A percentile compares a stretch with the other conserved stretches of the same genome.
These are phyloP conservation scores for Gasteruption jaculator DNA, from an alignment of 2,888 invertebrate genomes.

Conservation along the genomic window DNA sequence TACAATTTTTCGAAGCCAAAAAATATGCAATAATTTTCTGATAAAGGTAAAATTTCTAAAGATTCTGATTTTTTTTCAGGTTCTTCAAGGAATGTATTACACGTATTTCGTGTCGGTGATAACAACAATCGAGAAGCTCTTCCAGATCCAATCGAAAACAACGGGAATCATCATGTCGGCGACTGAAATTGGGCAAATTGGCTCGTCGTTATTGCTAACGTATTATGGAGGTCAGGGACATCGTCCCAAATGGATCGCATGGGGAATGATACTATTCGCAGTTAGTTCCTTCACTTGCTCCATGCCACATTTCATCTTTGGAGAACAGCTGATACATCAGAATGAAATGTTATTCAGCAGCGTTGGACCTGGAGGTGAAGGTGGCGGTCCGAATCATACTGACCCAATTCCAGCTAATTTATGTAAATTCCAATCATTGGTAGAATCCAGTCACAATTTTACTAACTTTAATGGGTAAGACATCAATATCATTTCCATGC, in stretches of 20 bases:
- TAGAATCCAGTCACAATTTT: too few species aligned
- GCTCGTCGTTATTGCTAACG: constrained; percentile 80
- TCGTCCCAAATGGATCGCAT: constrained; percentile 89
- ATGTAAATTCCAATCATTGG: constrained; percentile 39
- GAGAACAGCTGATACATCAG: constrained; percentile 64
- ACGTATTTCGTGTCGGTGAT: constrained; percentile 92
- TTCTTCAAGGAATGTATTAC: constrained; percentile 78
- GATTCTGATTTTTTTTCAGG: constrained; percentile 33
- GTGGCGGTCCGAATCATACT: constrained; percentile 33
- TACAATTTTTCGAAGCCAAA: too few species aligned
- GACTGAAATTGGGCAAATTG: constrained; percentile 90
- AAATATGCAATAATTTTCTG: too few species aligned
- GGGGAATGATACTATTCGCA: constrained; percentile 86
- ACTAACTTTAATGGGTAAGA: too few species aligned
- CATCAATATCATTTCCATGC: too few species aligned
- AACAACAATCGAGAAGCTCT: constrained; percentile 88
- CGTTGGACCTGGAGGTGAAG: constrained; percentile 33
- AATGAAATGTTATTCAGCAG: constrained; percentile 51
- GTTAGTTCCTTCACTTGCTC: constrained; percentile 83
- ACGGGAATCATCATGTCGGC: constrained; percentile 87
- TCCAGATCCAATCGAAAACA: constrained; percentile 86
- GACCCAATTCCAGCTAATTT: constrained; percentile 42
- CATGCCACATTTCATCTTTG: constrained; percentile 82
- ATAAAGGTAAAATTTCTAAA: neutral
- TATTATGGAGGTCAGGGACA: constrained; percentile 90